Conservation (phyloP, 2,113 vertebrate genomes). For the Columba janthina region DNA sequence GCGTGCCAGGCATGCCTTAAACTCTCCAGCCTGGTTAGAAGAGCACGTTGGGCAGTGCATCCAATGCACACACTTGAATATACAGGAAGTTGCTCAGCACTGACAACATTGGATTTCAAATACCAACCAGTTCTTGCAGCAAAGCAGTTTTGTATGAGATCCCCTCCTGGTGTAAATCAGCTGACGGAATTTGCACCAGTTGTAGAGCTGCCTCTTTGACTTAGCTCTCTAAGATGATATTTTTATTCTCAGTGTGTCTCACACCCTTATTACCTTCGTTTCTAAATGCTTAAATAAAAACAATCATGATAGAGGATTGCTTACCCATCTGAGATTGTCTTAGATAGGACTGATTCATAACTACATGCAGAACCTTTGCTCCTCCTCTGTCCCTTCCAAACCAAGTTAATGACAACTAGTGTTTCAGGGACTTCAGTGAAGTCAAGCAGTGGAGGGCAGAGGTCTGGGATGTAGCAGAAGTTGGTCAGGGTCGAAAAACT, state of each 20-base stretch:
- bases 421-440: neutral
- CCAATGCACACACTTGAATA: neutral
- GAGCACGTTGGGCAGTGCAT: neutral
- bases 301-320: neutral
- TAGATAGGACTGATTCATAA: neutral
- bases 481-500: neutral
- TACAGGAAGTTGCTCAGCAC: neutral
- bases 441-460: neutral
- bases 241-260: neutral
- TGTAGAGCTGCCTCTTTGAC: neutral
- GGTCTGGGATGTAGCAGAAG: neutral
- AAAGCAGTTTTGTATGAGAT: neutral
- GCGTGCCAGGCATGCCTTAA: neutral
- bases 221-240: neutral
- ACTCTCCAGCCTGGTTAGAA: neutral
- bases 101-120: neutral
- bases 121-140: neutral
- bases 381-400: neutral
- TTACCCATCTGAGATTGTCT: neutral
- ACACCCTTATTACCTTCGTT: neutral
- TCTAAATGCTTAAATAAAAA: neutral
- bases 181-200: neutral
- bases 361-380: accelerated
- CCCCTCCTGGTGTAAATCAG: neutral
- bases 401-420: neutral